These are phyloP conservation scores for Rhorus exstirpatorius DNA, from an alignment of 2,888 invertebrate species.

Conservation along the genomic window DNA sequence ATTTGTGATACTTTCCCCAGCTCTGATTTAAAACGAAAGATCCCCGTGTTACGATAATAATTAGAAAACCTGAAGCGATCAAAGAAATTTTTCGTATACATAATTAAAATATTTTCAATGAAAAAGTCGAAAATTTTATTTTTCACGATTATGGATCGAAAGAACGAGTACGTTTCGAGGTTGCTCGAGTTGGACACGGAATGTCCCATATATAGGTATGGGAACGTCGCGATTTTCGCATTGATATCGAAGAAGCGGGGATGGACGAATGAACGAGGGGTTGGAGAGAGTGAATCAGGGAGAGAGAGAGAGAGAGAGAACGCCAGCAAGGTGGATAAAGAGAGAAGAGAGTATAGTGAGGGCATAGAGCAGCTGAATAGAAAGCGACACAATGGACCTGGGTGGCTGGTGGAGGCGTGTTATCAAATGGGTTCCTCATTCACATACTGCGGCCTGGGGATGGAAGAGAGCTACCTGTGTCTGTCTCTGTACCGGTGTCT, in stretches of 20 bases:
- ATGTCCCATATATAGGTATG: slow-evolving; percentile 7
- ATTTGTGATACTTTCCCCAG: too few species aligned
- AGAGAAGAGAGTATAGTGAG: slow-evolving; percentile 75
- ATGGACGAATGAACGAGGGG: slow-evolving; percentile 58
- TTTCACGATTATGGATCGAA: too few species aligned
- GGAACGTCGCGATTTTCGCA: slow-evolving; percentile 78
- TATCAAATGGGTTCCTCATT: slow-evolving; percentile 86
- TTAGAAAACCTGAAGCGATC: too few species aligned
- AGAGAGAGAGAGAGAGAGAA: slow-evolving; percentile 47
- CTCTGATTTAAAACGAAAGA: too few species aligned
- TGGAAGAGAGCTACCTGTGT: slow-evolving; percentile 82
- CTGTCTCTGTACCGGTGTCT: slow-evolving; percentile 85
- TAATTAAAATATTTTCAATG: too few species aligned
- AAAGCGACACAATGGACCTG: slow-evolving; percentile 86
- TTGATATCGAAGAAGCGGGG: slow-evolving; percentile 76
- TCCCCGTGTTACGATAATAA: too few species aligned
- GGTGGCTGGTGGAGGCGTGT: slow-evolving; percentile 85
- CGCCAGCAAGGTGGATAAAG: slow-evolving; percentile 68
- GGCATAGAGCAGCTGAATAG: slow-evolving; percentile 85
- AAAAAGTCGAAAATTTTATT: too few species aligned
- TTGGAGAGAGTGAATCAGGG: slow-evolving; percentile 37
- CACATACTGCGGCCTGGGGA: slow-evolving; percentile 84
- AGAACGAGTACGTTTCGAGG: neutral
- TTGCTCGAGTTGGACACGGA: neutral
- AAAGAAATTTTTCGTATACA: too few species aligned